Percentiles rank a stretch among this genome's conserved stretches.
Evolutionary conservation across 2,888 invertebrate genomes (phyloP).

Genomic region (Pandemis cinnamomeana): DNA sequence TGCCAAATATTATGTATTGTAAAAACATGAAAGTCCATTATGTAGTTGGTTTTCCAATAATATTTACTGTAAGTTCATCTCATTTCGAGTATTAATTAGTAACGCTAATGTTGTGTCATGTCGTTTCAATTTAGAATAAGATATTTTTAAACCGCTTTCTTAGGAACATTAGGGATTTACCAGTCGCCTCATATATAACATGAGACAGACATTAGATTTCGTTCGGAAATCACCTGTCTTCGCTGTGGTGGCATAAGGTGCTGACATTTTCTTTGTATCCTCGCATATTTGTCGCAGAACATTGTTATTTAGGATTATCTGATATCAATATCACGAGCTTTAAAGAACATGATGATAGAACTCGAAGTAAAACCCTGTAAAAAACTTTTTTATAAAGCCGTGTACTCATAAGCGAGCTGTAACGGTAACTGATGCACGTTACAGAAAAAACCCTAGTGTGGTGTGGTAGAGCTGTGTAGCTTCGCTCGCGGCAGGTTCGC

Average conservation of each 20-base stretch:
- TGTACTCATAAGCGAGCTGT: too few relatives aligned
- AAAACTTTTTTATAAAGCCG: neutral
- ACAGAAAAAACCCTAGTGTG: too few relatives aligned
- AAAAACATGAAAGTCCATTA: neutral
- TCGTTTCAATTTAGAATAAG: slow-evolving; percentile 30
- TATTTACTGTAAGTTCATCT: slow-evolving; percentile 19
- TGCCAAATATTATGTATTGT: neutral
- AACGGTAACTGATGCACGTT: too few relatives aligned
- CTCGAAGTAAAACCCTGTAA: neutral
- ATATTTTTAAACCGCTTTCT: slow-evolving; percentile 4
- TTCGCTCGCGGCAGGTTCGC: too few relatives aligned
- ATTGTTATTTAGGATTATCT: neutral
- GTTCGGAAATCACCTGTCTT: neutral
- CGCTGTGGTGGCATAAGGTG: neutral
- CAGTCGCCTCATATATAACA: neutral
- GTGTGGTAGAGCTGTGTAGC: too few relatives aligned
- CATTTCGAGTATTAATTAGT: slow-evolving; percentile 37
- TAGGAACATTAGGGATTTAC: neutral
- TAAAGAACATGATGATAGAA: too few relatives aligned
- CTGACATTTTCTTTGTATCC: neutral
- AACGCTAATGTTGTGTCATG: slow-evolving; percentile 7
- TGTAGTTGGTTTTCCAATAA: neutral
- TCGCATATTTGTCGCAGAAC: neutral
- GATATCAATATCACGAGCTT: too few relatives aligned
- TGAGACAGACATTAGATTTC: neutral